Evolutionary conservation across 2,797 vertebrate genomes (phyloP), one percentile per base, ranked within the genome.

Genomic region (Lagorchestes hirsutus): DNA sequence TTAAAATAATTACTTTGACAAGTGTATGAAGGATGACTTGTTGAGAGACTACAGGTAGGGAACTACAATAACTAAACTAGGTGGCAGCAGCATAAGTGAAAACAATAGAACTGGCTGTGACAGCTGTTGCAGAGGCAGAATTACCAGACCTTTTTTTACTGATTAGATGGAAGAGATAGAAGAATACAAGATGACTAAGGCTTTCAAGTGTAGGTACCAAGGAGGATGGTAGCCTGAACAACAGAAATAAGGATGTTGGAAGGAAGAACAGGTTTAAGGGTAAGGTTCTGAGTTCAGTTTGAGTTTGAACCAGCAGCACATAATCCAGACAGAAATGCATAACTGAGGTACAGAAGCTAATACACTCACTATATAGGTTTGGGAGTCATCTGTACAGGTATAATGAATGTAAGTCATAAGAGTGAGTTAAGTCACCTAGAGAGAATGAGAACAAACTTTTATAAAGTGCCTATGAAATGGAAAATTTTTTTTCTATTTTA

Each of bases 401-500:
- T 74, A n/a, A 40, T 18, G 67, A 22, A 74, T 74, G n/a, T 40
- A 74, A 14, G 67, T 16, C n/a, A 18, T 18, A 5, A 40, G 2
- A 74, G 5, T 74, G 5, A 1, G 31, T 14, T n/a, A 34, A 67
- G 13, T n/a, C 34, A 67, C 34, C 62, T 16, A 67, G 16, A 22
- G 8, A 74, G 16, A 40, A 74, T 40, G 6, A 74, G 16, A 59
- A 74, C 16, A 18, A 74, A 40, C 34, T 74, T 40, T 40, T 74
- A 22, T 22, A 6, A 74, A 74, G 67, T 22, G 16, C n/a, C 67
- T 74, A 40, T 74, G 40, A 40, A 6, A 40, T 40, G 16, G 16
- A 90, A 96, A 93, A 82, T 94, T 87, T 74, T 93, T 93, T 94
- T 91, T 93, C 82, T 87, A 52, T 93, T 97, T 96, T 57, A 90